phyloP scores from a whole-genome alignment of 2,797 vertebrate genomes.

The Echeneis naucrates region DNA sequence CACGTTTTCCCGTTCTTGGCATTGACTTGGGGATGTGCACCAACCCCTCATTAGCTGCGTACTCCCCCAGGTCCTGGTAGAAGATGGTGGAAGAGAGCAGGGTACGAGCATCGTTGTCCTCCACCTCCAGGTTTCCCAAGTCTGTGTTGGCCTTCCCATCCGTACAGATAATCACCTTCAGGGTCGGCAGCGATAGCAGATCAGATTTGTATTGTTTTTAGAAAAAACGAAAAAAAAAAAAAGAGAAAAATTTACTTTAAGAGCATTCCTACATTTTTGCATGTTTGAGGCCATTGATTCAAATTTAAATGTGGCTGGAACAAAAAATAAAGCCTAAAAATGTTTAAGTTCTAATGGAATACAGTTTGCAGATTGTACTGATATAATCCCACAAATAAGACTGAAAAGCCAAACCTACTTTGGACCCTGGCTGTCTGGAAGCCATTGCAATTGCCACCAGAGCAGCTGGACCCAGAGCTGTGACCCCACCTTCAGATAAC shows the following conservation, averaged over 20 bases:
- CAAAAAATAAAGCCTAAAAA: neutral
- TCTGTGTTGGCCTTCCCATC: conserved; percentile 84
- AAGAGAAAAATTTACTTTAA: neutral
- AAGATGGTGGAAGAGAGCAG: conserved; percentile 83
- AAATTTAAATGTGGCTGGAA: neutral
- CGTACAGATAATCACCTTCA: conserved; percentile 85
- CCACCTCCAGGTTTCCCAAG: conserved; percentile 80
- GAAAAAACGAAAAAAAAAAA: neutral
- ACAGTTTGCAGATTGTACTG: neutral
- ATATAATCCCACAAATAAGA: neutral
- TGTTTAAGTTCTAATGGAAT: neutral
- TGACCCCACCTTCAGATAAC: conserved; percentile 75
- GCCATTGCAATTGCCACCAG: conserved; percentile 79
- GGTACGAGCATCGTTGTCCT: conserved; percentile 69
- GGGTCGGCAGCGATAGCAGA: conserved; percentile 46
- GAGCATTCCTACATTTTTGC: neutral
- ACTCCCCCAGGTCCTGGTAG: conserved; percentile 83
- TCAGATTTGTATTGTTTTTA: conserved; percentile 23
- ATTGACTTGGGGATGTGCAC: conserved; percentile 18
- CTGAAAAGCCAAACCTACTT: conserved; percentile 57
- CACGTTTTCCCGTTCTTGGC: neutral
- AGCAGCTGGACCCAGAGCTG: conserved; percentile 83
- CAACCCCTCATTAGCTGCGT: conserved; percentile 76
- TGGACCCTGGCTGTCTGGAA: conserved; percentile 81
- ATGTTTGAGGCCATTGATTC: neutral